These are phyloP conservation scores for Halichondria panicea DNA, from an alignment of 37 sponge, comb jelly and placozoan genomes.

Conservation along the genomic window DNA sequence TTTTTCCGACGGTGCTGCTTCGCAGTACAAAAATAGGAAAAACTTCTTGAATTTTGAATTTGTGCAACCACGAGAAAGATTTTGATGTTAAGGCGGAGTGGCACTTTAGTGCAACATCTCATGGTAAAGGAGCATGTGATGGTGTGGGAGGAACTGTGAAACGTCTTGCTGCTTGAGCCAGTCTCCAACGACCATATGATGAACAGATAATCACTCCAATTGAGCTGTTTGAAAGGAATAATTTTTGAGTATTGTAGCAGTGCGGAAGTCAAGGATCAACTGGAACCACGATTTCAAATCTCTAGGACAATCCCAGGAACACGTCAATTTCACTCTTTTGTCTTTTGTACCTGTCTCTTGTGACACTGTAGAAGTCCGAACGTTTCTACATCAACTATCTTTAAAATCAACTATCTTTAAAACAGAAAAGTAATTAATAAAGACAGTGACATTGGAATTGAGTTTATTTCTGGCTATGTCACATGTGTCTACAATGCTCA, in stretches of 20 bases:
- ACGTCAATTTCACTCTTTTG: conserved; percentile 12
- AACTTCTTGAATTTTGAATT: conserved; percentile 48
- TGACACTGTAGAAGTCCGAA: not conserved
- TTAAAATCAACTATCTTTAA: conserved; percentile 9
- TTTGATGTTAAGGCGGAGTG: conserved; percentile 54
- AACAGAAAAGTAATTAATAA: conserved; percentile 8
- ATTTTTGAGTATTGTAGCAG: conserved; percentile 17
- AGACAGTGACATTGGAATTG: conserved; percentile 12
- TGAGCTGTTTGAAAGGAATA: conserved; percentile 28
- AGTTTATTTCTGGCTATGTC: conserved; percentile 12
- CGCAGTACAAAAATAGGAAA: conserved; percentile 61
- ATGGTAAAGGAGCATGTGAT: conserved; percentile 69
- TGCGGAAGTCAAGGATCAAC: conserved; percentile 1
- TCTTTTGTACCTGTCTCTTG: not conserved
- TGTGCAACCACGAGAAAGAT: conserved; percentile 38
- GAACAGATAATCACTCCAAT: conserved; percentile 59
- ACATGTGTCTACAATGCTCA: conserved; percentile 20
- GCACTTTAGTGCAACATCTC: conserved; percentile 67
- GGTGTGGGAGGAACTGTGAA: conserved; percentile 71
- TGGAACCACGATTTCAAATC: conserved; percentile 31
- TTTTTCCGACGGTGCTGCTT: conserved; percentile 53
- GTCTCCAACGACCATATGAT: conserved; percentile 27
- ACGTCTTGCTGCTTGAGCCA: conserved; percentile 47
- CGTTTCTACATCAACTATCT: not conserved
- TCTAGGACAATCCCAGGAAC: conserved; percentile 60